Percentiles rank a stretch among this genome's conserved stretches.
Evolutionary conservation across 1,140 invertebrate genomes (phyloP).

Genomic region (Pseudobourletiella spinata): DNA sequence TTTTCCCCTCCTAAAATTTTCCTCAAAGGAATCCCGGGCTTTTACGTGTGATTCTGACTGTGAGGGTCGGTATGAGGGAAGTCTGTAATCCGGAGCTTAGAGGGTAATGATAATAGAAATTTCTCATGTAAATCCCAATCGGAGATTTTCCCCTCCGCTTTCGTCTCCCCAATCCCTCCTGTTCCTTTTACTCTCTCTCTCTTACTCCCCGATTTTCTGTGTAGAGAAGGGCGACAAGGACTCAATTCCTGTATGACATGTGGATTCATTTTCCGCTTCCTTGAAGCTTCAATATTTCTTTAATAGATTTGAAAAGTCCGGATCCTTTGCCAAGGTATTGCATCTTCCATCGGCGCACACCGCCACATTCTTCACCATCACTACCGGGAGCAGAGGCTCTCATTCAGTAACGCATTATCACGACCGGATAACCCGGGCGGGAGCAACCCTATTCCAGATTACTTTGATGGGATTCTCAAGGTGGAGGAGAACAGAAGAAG

Average conservation of each 20-base stretch:
- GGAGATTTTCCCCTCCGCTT: background rate
- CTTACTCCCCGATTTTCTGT: background rate
- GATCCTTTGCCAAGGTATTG: background rate
- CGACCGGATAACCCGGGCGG: background rate
- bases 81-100: too few relatives aligned
- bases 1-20: too few relatives aligned
- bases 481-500: too few relatives aligned
- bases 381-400: background rate
- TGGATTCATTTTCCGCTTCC: background rate
- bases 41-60: too few relatives aligned
- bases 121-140: too few relatives aligned
- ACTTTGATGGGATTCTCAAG: slow-evolving; percentile 8
- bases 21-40: too few relatives aligned
- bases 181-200: background rate
- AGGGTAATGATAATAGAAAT: too few relatives aligned
- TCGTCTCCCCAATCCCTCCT: background rate
- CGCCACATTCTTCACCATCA: background rate
- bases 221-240: too few relatives aligned
- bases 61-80: too few relatives aligned
- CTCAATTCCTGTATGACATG: too few relatives aligned
- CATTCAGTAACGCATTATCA: background rate
- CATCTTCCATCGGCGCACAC: too few relatives aligned
- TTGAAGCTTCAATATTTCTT: background rate
- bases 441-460: background rate
- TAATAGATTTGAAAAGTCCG: background rate